A percentile compares a stretch with the other conserved stretches of the same genome.
These are phyloP conservation scores for Cynopterus sphinx DNA, from an alignment of 2,797 vertebrate species.

Conservation along the genomic window DNA sequence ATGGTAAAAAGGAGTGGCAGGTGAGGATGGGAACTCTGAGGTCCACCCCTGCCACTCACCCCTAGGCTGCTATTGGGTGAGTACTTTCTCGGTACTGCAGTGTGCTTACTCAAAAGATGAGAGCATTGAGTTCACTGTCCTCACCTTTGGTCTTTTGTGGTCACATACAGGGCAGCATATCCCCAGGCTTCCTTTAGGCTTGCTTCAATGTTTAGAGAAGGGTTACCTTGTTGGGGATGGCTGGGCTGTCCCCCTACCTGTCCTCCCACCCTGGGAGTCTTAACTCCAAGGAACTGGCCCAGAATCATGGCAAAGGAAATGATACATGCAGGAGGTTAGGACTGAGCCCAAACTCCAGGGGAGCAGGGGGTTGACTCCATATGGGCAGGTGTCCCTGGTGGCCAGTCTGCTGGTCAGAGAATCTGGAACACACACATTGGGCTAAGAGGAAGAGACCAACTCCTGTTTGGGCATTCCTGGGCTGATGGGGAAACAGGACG, in stretches of 20 bases:
- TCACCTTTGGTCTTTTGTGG: background rate
- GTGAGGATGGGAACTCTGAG: background rate
- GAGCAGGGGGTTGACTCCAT: background rate
- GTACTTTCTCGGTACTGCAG: fast-evolving
- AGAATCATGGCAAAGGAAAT: background rate
- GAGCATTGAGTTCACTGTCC: background rate
- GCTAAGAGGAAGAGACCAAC: background rate
- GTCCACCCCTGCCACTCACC: fast-evolving
- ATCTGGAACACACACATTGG: background rate
- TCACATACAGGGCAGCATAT: background rate
- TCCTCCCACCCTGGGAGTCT: background rate
- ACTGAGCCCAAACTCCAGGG: background rate
- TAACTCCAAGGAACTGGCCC: background rate
- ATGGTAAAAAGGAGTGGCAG: background rate
- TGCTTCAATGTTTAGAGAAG: background rate
- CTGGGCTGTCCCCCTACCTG: background rate
- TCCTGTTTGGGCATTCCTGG: background rate
- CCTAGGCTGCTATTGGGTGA: background rate
- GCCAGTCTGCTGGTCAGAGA: background rate
- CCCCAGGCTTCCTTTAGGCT: background rate
- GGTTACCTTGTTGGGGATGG: too few species aligned
- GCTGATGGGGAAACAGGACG: background rate
- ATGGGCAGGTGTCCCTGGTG: background rate
- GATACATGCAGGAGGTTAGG: background rate
- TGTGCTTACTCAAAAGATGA: background rate